These are phyloP conservation scores for Cynodonichthys magdalenae DNA, from an alignment of 2,797 vertebrate genomes.

Conservation along the genomic window DNA sequence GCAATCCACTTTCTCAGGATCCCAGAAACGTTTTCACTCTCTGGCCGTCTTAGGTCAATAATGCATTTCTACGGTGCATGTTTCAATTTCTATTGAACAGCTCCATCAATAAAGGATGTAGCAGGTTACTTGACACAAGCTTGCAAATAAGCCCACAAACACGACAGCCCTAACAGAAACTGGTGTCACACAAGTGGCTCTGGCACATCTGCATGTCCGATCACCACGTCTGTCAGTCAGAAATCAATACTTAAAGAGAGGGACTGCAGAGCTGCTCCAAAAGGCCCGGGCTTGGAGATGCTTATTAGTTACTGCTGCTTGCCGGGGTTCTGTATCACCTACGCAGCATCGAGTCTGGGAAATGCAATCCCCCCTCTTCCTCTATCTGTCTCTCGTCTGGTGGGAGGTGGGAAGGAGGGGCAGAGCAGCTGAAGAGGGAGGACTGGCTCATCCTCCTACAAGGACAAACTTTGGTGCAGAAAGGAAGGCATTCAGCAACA, in stretches of 20 bases:
- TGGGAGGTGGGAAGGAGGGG: slow-evolving; percentile 18
- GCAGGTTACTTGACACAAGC: slow-evolving; percentile 40
- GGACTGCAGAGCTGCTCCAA: slow-evolving; percentile 13
- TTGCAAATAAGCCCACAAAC: slow-evolving; percentile 45
- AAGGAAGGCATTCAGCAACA: slow-evolving; percentile 40
- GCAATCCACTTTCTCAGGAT: neutral
- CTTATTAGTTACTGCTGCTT: slow-evolving; percentile 47
- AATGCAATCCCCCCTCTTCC: slow-evolving; percentile 51
- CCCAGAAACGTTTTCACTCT: slow-evolving; percentile 14
- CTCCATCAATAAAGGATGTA: slow-evolving; percentile 56
- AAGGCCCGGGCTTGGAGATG: slow-evolving; percentile 17
- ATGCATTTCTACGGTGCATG: slow-evolving; percentile 33
- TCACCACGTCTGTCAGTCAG: slow-evolving; percentile 40
- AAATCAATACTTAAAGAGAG: slow-evolving; percentile 54
- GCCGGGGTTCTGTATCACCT: slow-evolving; percentile 57
- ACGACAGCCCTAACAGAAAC: slow-evolving; percentile 47
- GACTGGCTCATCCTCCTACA: slow-evolving; percentile 45
- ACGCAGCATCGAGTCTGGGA: slow-evolving; percentile 53
- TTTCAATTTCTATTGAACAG: slow-evolving; percentile 45
- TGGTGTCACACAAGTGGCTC: slow-evolving; percentile 14
- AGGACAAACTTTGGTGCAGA: slow-evolving; percentile 50
- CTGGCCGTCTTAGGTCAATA: slow-evolving; percentile 29
- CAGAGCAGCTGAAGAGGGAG: slow-evolving; percentile 19
- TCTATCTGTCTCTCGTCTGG: slow-evolving; percentile 25
- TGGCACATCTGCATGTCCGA: slow-evolving; percentile 20